phyloP scores from a whole-genome alignment of 2,113 vertebrate genomes.

The Proteles cristata region DNA sequence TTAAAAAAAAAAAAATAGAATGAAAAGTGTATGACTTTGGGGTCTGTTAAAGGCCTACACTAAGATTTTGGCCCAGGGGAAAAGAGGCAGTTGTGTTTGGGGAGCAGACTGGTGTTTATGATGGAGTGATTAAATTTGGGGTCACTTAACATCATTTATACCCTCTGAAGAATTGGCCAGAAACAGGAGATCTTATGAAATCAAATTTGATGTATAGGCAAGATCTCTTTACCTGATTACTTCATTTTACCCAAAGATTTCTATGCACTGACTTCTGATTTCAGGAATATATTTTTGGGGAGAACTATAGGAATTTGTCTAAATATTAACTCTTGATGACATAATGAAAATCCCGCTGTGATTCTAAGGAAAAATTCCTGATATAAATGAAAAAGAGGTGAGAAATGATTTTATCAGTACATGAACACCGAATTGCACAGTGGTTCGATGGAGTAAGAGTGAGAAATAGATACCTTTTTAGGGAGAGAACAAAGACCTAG shows the following conservation, averaged over 20 bases:
- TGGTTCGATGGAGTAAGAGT: background rate
- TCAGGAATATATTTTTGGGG: background rate
- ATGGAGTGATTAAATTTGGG: background rate
- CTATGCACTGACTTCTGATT: background rate
- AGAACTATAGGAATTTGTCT: constrained; percentile 38
- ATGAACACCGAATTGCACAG: background rate
- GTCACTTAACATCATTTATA: background rate
- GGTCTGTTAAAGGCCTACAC: background rate
- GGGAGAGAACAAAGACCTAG: background rate
- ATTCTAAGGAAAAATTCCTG: constrained; percentile 9
- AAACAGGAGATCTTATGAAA: constrained; percentile 16
- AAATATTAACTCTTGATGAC: constrained; percentile 26
- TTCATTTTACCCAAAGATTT: constrained; percentile 24
- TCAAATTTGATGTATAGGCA: background rate
- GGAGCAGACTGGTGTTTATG: background rate
- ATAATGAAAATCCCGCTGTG: constrained; percentile 40
- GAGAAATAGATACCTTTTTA: background rate
- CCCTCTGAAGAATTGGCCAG: background rate
- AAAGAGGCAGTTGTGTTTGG: background rate
- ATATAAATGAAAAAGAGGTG: background rate
- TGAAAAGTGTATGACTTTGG: background rate
- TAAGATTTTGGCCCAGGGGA: background rate
- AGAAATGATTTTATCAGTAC: background rate
- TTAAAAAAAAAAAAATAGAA: background rate
- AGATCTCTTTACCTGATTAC: background rate